A percentile compares a stretch with the other conserved stretches of the same genome.
phyloP scores from a whole-genome alignment of 2,888 invertebrate species.

The Orchesella flavescens region DNA sequence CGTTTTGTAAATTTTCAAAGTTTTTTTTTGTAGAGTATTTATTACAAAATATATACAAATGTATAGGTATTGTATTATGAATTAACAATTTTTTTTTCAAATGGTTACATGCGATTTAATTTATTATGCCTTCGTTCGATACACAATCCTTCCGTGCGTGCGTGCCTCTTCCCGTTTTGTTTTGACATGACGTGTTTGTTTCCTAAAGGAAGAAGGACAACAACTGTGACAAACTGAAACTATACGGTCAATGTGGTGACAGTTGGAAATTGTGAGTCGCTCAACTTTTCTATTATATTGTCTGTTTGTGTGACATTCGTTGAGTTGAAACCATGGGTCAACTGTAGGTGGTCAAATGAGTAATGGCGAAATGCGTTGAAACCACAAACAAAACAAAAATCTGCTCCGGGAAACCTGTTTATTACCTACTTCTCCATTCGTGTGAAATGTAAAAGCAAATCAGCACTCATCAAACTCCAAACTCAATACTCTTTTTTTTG shows the following conservation, averaged over 20 bases:
- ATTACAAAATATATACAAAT: too few species aligned
- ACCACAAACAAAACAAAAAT: not conserved
- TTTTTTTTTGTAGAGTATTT: too few species aligned
- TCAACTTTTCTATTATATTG: not conserved
- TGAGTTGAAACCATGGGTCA: constrained; percentile 33
- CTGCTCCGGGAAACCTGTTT: constrained; percentile 15
- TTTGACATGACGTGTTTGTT: constrained; percentile 39
- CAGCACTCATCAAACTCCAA: not conserved
- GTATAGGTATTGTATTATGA: too few species aligned
- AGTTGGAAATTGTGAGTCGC: not conserved
- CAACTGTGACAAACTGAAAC: not conserved
- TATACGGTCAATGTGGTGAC: constrained; percentile 2
- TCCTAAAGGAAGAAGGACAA: not conserved
- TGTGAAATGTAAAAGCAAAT: not conserved
- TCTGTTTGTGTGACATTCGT: constrained; percentile 19
- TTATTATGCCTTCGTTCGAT: not conserved
- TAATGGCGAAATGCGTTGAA: constrained; percentile 9
- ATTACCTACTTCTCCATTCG: not conserved
- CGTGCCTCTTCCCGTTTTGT: constrained; percentile 41
- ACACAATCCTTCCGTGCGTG: constrained; percentile 8
- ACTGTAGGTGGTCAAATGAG: constrained; percentile 24
- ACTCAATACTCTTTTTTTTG: not conserved
- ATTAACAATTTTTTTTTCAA: too few species aligned
- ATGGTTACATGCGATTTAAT: too few species aligned
- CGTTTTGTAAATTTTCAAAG: too few species aligned